phyloP scores from a whole-genome alignment of 1,140 invertebrate genomes.

The Mizuhopecten yessoensis region DNA sequence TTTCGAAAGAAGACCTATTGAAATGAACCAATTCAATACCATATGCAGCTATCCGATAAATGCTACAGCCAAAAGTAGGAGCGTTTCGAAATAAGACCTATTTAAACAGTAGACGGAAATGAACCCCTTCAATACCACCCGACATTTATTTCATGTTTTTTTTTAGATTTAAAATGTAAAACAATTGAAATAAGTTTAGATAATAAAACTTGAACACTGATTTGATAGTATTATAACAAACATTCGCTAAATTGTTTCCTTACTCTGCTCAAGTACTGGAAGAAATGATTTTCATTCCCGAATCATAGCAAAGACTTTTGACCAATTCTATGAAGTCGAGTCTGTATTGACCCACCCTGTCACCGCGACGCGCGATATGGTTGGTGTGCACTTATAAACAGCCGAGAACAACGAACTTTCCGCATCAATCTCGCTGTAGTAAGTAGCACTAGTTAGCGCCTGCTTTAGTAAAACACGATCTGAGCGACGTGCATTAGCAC shows the following conservation, averaged over 20 bases:
- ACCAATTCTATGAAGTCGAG: too few relatives aligned
- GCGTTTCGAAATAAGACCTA: background rate
- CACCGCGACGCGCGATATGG: background rate
- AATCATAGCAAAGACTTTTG: too few relatives aligned
- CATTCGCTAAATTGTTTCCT: too few relatives aligned
- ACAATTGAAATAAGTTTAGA: too few relatives aligned
- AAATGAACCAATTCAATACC: too few relatives aligned
- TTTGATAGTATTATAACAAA: too few relatives aligned
- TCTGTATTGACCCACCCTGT: too few relatives aligned
- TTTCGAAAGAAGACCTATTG: too few relatives aligned
- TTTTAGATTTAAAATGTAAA: too few relatives aligned
- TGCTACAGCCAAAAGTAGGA: background rate
- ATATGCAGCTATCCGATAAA: background rate
- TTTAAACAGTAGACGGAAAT: background rate
- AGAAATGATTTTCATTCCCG: too few relatives aligned
- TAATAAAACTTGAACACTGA: too few relatives aligned
- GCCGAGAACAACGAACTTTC: background rate
- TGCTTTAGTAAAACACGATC: background rate
- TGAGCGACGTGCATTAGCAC: background rate
- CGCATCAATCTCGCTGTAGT: slow-evolving; percentile 1
- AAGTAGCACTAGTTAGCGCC: background rate
- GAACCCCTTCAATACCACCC: background rate
- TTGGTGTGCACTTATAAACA: background rate
- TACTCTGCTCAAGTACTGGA: too few relatives aligned
- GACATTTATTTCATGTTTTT: background rate